Evolutionary conservation across 2,797 vertebrate species (phyloP), one percentile per base, ranked within the genome.

Genomic region (Phoxinus dragarum): DNA sequence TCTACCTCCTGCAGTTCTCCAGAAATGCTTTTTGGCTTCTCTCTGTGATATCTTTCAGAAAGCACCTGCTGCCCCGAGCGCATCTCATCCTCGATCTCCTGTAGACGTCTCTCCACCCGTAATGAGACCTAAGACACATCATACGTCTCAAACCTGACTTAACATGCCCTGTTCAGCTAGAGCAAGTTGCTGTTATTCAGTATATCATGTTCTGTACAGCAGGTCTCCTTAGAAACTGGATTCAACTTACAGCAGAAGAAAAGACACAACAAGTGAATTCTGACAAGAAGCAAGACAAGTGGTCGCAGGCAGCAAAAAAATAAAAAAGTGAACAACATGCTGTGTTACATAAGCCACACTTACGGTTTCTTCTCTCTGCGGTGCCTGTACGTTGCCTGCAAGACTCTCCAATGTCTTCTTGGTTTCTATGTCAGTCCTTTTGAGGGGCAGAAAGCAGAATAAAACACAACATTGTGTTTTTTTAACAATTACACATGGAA

Each of bases 21-120:
- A 86, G 96, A 96, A 92, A 95, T 72, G 1, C 91, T 93, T 61
- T 88, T 94, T 90, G 94, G 84, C 36, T 95, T 96, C 68, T 96
- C 93, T 6, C 95, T 94, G 3, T 91, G 93, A 84, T 91, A 93
- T 80, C 96, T 95, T 23, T 90, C 92, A 14, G 82, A 86, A 42
- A 90, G 81, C 5, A 94, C 84, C 72, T 94, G 94, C 31, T 94
- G 93, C 85, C 96, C 96, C 0, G 88, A 73, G 77, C 87, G 93
- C 95, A 97, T 96, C 91, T 97, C 96, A 90, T 92, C 94, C 86
- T 98, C 97, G 78, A 98, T 94, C 88, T 98, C 96, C 87, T 97
- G 95, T 88, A 99, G 95, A 81, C 97, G 95, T 73, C 91, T 95
- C 91, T 98, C 97, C 82, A 98, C 96, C 0, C 94, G 96, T 83